Evolutionary conservation across 2,888 invertebrate genomes (phyloP).

Genomic region (Hydrotaea cyrtoneurina): DNA sequence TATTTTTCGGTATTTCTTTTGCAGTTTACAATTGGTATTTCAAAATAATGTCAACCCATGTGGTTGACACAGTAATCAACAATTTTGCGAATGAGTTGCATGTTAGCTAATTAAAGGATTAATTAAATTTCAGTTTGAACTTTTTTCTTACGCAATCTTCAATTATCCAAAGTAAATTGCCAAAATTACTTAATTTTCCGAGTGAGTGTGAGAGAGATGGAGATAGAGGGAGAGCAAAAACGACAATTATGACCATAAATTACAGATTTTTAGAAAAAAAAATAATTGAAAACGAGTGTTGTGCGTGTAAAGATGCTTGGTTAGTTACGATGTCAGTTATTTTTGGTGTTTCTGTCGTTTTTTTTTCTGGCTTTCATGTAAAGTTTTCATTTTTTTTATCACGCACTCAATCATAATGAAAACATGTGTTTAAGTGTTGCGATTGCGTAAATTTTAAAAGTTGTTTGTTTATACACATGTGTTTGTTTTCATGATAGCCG

Average conservation of each 20-base stretch:
- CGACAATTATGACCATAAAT: slow-evolving; percentile 6
- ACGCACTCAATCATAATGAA: slow-evolving; percentile 59
- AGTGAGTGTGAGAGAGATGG: neutral
- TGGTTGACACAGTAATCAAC: no score
- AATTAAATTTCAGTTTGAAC: neutral
- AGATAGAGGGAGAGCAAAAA: no score
- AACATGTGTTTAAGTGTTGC: slow-evolving; percentile 51
- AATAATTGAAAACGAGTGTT: slow-evolving; percentile 11
- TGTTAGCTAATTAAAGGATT: slow-evolving; percentile 10
- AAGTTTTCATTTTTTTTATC: slow-evolving; percentile 57
- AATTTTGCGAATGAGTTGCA: no score
- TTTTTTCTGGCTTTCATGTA: slow-evolving; percentile 31
- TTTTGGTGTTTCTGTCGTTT: neutral
- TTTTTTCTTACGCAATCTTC: neutral
- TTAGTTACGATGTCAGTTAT: slow-evolving; percentile 22
- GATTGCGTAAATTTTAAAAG: slow-evolving; percentile 56
- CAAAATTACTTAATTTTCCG: neutral
- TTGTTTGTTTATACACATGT: slow-evolving; percentile 14
- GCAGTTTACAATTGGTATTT: no score
- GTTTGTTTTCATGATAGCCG: neutral
- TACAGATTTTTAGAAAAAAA: slow-evolving; percentile 18
- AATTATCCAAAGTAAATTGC: neutral
- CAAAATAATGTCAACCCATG: no score
- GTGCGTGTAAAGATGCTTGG: slow-evolving; percentile 5
- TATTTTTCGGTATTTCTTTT: no score